These are phyloP conservation scores for Teleogryllus oceanicus DNA, from an alignment of 2,888 invertebrate genomes.

Conservation along the genomic window DNA sequence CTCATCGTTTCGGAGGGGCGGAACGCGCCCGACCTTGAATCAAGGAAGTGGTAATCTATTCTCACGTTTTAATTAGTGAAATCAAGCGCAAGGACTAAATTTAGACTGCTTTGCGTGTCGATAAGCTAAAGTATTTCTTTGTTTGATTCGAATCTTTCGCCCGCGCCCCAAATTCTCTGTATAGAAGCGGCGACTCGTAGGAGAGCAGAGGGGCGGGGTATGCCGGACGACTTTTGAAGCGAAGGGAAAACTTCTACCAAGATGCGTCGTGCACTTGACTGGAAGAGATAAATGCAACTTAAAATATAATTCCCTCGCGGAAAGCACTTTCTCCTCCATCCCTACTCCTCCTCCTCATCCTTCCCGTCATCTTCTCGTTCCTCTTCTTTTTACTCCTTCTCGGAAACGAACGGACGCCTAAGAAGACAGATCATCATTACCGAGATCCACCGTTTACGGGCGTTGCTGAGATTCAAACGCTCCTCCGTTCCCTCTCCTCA, in stretches of 20 bases:
- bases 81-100: conserved; percentile 4
- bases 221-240: too few species aligned
- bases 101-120: background rate
- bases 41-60: background rate
- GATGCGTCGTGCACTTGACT: background rate
- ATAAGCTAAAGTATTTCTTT: conserved; percentile 18
- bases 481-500: too few species aligned
- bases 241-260: too few species aligned
- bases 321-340: background rate
- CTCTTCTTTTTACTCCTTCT: too few species aligned
- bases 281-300: conserved; percentile 18
- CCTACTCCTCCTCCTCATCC: too few species aligned
- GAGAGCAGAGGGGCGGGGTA: background rate
- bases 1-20: background rate
- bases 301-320: background rate
- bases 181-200: background rate
- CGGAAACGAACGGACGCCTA: too few species aligned
- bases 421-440: too few species aligned
- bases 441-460: too few species aligned
- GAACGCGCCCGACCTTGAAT: background rate
- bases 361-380: too few species aligned
- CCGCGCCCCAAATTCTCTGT: background rate
- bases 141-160: background rate
- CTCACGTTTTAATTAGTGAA: conserved; percentile 18
- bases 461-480: too few species aligned